Conservation (phyloP, 2,888 invertebrate species). For the Erpobdella octoculata region DNA sequence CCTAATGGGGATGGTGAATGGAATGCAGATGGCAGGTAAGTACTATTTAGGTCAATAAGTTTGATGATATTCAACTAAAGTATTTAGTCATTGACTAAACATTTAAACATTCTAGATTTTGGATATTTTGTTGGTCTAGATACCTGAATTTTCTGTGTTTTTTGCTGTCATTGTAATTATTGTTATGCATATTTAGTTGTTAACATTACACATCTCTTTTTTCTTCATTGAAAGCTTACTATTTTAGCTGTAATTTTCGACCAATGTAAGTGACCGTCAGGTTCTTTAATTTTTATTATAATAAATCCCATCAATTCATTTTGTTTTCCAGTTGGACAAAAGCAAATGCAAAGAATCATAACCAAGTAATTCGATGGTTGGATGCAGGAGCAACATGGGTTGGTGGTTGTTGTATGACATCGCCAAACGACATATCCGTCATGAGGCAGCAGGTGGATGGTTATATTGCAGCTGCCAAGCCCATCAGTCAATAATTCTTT, state of each 20-base stretch:
- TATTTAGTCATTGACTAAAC: background rate
- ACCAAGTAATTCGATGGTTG: constrained; percentile 71
- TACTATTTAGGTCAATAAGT: background rate
- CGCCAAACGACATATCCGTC: constrained; percentile 66
- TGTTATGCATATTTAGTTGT: no score
- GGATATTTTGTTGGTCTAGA: no score
- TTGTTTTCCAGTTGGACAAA: constrained; percentile 43
- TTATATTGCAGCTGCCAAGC: no score
- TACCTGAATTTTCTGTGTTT: no score
- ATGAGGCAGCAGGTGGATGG: constrained; percentile 21
- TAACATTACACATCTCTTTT: no score
- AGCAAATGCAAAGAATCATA: constrained; percentile 36
- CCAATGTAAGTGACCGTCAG: no score
- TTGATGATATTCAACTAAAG: background rate
- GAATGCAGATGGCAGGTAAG: constrained; percentile 47
- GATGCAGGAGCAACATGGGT: constrained; percentile 72
- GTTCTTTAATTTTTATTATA: no score
- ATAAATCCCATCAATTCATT: no score
- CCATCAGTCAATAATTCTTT: no score
- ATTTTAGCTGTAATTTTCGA: no score
- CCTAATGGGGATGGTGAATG: constrained; percentile 73
- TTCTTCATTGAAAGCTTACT: no score
- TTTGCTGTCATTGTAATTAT: no score
- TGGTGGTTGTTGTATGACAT: constrained; percentile 84
- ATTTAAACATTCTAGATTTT: background rate